A percentile compares a stretch with the other conserved stretches of the same genome.
These are phyloP conservation scores for Eupristina koningsbergeri DNA, from an alignment of 1,140 invertebrate genomes.

Conservation along the genomic window DNA sequence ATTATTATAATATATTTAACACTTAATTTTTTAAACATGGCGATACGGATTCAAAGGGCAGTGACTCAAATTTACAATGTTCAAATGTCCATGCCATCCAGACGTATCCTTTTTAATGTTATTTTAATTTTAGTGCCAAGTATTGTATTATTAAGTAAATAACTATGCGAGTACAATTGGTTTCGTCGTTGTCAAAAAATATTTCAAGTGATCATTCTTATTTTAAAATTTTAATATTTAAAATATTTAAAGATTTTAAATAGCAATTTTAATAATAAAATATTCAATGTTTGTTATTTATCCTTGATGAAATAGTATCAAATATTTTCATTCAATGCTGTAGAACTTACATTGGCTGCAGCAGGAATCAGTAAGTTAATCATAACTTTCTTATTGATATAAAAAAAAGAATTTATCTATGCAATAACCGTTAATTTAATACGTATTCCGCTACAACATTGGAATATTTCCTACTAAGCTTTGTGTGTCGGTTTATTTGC, in stretches of 20 bases:
- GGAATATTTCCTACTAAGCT: conserved; percentile 1
- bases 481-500: not conserved
- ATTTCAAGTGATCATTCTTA: too few species aligned
- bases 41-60: conserved; percentile 49
- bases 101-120: conserved; percentile 64
- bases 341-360: conserved; percentile 54
- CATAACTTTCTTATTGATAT: not conserved
- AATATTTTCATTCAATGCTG: too few species aligned
- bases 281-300: conserved; percentile 25
- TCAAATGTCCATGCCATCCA: conserved; percentile 38
- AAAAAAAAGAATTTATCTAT: not conserved
- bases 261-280: not conserved
- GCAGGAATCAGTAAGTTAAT: conserved; percentile 57
- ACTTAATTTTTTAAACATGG: conserved; percentile 55
- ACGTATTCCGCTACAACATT: not conserved
- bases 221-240: too few species aligned
- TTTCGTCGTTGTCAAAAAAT: not conserved
- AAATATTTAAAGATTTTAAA: not conserved
- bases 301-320: conserved; percentile 49
- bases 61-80: conserved; percentile 46
- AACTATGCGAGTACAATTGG: not conserved
- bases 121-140: not conserved
- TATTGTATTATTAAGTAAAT: too few species aligned
- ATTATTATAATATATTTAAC: too few species aligned
- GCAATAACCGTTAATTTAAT: not conserved